Conservation (phyloP, 2,797 vertebrate genomes). For the Mionectes olivaceus region DNA sequence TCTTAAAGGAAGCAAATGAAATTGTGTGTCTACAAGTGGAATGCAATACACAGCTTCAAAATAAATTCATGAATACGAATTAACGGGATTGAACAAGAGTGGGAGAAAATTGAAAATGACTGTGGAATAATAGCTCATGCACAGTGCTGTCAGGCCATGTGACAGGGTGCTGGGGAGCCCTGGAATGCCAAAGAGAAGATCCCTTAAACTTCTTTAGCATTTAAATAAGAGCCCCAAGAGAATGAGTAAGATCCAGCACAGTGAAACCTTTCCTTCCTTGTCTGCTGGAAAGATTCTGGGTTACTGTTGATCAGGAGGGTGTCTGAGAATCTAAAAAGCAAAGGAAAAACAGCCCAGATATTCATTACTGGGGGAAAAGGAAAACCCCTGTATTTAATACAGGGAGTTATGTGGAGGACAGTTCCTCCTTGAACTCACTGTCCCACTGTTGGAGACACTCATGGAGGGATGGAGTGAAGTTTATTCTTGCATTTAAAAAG, state of each 20-base stretch:
- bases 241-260: not conserved
- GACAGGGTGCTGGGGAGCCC: not conserved
- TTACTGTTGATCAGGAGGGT: not conserved
- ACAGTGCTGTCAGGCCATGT: not conserved
- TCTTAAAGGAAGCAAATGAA: slow-evolving; percentile 9
- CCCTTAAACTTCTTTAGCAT: not conserved
- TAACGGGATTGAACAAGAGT: slow-evolving; percentile 5
- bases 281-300: not conserved
- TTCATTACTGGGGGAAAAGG: not conserved
- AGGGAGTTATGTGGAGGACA: not conserved
- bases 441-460: not conserved
- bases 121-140: slow-evolving; percentile 22
- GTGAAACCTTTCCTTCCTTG: not conserved
- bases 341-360: rapidly evolving
- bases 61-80: slow-evolving; percentile 24
- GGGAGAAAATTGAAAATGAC: slow-evolving; percentile 44
- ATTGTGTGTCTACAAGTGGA: slow-evolving; percentile 9
- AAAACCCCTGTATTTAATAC: not conserved
- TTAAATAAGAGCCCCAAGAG: not conserved
- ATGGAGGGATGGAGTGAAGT: not conserved
- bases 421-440: not conserved
- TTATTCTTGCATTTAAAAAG: not conserved
- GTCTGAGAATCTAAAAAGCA: not conserved
- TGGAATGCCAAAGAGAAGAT: not conserved
- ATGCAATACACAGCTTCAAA: slow-evolving; percentile 12